Evolutionary conservation across 2,888 invertebrate species (phyloP).

Genomic region (Molorchus minor): DNA sequence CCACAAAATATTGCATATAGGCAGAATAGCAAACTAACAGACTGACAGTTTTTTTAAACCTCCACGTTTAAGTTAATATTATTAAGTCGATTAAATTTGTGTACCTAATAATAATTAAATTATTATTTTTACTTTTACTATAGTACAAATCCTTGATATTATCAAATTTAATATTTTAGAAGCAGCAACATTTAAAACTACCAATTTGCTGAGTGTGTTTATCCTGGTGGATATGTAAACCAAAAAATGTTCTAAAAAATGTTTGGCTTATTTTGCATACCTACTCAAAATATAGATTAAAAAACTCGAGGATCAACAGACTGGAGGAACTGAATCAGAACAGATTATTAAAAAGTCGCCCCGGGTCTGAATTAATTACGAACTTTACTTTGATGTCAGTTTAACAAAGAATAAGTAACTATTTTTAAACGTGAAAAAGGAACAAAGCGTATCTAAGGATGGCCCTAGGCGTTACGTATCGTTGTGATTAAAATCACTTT

Average conservation of each 20-base stretch:
- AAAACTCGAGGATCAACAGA: constrained; percentile 17
- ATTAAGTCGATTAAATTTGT: no score
- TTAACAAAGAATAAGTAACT: constrained; percentile 31
- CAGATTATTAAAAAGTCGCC: constrained; percentile 20
- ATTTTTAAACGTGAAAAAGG: constrained; percentile 26
- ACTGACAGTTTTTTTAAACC: no score
- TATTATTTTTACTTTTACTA: not conserved
- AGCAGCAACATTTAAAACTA: not conserved
- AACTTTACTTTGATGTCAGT: constrained; percentile 38
- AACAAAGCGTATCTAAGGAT: constrained; percentile 23
- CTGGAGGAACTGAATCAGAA: constrained; percentile 20
- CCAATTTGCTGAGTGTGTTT: not conserved
- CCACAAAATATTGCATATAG: no score
- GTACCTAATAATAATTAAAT: not conserved
- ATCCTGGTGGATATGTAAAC: constrained; percentile 4
- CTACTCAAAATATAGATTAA: no score
- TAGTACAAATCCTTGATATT: not conserved
- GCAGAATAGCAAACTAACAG: no score
- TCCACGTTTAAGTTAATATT: no score
- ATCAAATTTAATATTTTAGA: no score
- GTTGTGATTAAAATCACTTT: constrained; percentile 30
- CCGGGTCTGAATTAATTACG: constrained; percentile 36
- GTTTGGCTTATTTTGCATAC: no score
- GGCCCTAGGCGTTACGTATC: constrained; percentile 21
- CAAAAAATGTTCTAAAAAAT: no score